Percentiles rank a stretch among this genome's conserved stretches.
Conservation (phyloP, 2,113 vertebrate species). For the Rostratula benghalensis region DNA sequence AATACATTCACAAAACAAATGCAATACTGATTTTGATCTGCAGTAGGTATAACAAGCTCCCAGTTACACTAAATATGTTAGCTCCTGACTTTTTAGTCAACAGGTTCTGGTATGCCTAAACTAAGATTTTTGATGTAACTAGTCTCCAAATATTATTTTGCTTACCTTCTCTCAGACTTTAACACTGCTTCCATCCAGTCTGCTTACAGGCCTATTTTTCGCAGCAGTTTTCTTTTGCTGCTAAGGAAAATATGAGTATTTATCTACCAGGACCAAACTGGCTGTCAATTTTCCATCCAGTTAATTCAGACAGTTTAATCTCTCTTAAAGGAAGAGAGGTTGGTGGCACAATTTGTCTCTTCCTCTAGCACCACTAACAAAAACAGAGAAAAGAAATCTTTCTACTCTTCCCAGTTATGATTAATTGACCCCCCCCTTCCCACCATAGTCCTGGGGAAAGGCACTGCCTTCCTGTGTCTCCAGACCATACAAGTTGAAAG, state of each 20-base stretch:
- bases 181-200: background rate
- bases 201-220: background rate
- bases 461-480: background rate
- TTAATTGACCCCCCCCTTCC: background rate
- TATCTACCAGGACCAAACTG: background rate
- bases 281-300: background rate
- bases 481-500: background rate
- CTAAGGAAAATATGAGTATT: background rate
- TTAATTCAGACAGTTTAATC: background rate
- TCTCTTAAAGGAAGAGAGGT: background rate
- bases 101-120: background rate
- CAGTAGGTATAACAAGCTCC: background rate
- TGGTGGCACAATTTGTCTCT: background rate
- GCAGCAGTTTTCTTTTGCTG: background rate
- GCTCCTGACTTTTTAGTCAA: background rate
- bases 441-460: background rate
- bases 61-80: background rate
- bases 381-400: background rate
- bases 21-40: background rate
- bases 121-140: background rate
- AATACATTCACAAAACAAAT: background rate
- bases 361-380: background rate
- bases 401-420: background rate
- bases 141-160: background rate
- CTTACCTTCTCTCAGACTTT: background rate